These are phyloP conservation scores for Sternotherus odoratus DNA, from an alignment of 2,797 vertebrate species.

Conservation along the genomic window DNA sequence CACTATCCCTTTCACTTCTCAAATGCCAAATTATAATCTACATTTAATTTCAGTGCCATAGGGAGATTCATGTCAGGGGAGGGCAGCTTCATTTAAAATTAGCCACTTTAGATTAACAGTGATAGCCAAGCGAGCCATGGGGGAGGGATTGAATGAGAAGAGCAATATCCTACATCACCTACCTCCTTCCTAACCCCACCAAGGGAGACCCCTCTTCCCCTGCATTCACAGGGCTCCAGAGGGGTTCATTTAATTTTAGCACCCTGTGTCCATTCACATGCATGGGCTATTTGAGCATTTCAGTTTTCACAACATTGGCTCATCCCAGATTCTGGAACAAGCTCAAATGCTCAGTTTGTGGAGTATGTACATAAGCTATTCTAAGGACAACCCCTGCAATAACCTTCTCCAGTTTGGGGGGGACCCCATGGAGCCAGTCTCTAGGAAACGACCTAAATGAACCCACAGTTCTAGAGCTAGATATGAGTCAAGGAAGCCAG, in stretches of 20 bases:
- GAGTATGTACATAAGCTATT: background rate
- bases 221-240: background rate
- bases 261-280: background rate
- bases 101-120: slow-evolving; percentile 62
- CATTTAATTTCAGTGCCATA: slow-evolving; percentile 77
- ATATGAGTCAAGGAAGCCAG: background rate
- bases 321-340: background rate
- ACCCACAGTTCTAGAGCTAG: background rate
- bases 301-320: background rate
- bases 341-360: background rate
- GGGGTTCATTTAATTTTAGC: background rate
- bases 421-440: background rate
- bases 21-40: slow-evolving; percentile 80
- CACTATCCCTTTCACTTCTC: slow-evolving; percentile 78
- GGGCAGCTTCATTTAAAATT: slow-evolving; percentile 76
- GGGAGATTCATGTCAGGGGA: slow-evolving; percentile 75
- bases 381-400: background rate
- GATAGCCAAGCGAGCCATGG: slow-evolving; percentile 16
- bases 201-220: background rate
- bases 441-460: background rate
- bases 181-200: background rate
- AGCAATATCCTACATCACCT: background rate
- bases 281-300: background rate
- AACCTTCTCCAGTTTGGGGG: background rate
- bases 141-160: background rate